Evolutionary conservation across 2,113 vertebrate genomes (phyloP).

Genomic region (Ptyas mucosa): DNA sequence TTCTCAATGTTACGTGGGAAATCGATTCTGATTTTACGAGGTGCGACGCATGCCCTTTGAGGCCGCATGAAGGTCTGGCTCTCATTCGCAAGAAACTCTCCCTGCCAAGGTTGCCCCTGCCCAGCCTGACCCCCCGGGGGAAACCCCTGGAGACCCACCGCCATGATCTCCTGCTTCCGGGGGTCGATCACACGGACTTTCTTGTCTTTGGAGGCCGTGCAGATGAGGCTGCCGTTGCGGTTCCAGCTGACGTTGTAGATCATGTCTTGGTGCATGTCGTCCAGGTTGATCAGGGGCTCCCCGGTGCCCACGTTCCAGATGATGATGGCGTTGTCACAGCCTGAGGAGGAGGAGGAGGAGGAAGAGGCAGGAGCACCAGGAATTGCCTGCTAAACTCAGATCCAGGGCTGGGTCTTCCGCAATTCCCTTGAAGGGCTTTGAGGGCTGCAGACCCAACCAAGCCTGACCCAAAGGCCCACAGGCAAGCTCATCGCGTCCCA

Average conservation of each 20-base stretch:
- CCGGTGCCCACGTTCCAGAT: conserved; percentile 96
- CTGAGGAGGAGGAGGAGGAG: conserved; percentile 55
- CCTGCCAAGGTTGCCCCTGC: background rate
- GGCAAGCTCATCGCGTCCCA: background rate
- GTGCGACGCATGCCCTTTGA: background rate
- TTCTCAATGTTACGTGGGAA: background rate
- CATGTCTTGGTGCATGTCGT: conserved; percentile 93
- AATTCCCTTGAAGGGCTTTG: background rate
- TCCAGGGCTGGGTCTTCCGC: background rate
- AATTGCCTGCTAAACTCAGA: background rate
- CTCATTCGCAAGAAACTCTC: background rate
- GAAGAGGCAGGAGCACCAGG: background rate
- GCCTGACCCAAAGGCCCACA: background rate
- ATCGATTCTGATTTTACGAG: background rate
- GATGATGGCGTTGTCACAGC: conserved; percentile 87
- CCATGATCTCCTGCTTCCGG: conserved; percentile 81
- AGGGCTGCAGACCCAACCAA: background rate
- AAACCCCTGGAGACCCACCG: conserved; percentile 69
- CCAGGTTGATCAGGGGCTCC: conserved; percentile 85
- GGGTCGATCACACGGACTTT: conserved; percentile 90
- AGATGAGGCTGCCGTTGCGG: conserved; percentile 91
- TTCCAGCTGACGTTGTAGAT: conserved; percentile 94
- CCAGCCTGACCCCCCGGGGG: background rate
- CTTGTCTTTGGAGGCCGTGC: conserved; percentile 96
- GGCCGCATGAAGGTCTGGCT: background rate